These are phyloP conservation scores for Sericinus montela DNA, from an alignment of 2,888 invertebrate genomes.

Conservation along the genomic window DNA sequence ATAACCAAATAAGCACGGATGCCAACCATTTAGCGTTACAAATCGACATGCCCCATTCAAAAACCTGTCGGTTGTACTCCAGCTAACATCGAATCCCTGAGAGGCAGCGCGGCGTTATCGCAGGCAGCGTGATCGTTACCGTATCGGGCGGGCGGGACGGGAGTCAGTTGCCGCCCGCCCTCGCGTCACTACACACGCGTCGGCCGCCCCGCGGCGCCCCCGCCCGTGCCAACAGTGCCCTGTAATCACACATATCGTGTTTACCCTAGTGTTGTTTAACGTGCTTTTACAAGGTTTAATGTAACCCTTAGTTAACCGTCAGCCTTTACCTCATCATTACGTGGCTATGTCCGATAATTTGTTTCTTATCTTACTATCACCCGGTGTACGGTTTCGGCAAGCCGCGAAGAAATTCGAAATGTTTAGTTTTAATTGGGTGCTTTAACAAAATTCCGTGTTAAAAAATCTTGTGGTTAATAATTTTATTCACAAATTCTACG, in stretches of 20 bases:
- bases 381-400: background rate
- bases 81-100: conserved; percentile 9
- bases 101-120: conserved; percentile 45
- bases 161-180: conserved; percentile 59
- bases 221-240: conserved; percentile 41
- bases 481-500: background rate
- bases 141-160: conserved; percentile 12
- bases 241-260: conserved; percentile 64
- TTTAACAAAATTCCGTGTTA: no score
- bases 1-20: no score
- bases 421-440: background rate
- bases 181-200: conserved; percentile 30
- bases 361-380: background rate
- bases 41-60: conserved; percentile 3
- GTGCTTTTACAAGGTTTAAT: conserved; percentile 24
- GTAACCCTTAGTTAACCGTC: background rate
- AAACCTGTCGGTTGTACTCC: conserved; percentile 11
- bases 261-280: conserved; percentile 22
- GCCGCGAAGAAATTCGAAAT: background rate
- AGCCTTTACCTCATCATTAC: conserved; percentile 2
- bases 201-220: conserved; percentile 16
- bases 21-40: background rate
- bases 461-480: background rate
- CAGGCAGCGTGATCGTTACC: no score
- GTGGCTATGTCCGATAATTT: background rate